phyloP scores from a whole-genome alignment of 2,888 invertebrate species.

The Agrilus cyanescens region DNA sequence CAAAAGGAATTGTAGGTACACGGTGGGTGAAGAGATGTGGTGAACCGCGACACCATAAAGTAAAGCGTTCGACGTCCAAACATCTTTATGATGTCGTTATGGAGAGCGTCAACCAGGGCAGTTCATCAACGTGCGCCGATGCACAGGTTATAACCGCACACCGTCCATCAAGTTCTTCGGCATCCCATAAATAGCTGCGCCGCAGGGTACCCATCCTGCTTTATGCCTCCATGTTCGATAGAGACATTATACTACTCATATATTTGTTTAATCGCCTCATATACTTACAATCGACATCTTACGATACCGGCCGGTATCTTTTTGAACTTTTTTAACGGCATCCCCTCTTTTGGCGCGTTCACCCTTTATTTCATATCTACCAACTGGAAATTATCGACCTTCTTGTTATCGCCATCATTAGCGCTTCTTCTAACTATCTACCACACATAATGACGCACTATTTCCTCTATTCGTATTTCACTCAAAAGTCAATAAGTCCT shows the following conservation, averaged over 20 bases:
- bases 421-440: too few relatives aligned
- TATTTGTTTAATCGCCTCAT: slow-evolving; percentile 22
- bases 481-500: too few relatives aligned
- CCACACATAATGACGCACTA: too few relatives aligned
- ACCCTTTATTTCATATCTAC: slow-evolving; percentile 6
- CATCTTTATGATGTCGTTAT: slow-evolving; percentile 32
- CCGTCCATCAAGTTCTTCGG: slow-evolving; percentile 21
- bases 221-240: slow-evolving; percentile 20
- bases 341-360: slow-evolving; percentile 9
- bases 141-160: slow-evolving; percentile 22
- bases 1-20: background rate
- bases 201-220: slow-evolving; percentile 21
- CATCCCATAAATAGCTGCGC: slow-evolving; percentile 22
- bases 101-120: slow-evolving; percentile 26
- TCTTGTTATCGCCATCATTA: too few relatives aligned
- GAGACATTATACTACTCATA: slow-evolving; percentile 23
- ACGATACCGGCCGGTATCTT: slow-evolving; percentile 13
- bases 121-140: slow-evolving; percentile 27
- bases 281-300: slow-evolving; percentile 19
- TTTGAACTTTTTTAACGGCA: slow-evolving; percentile 7
- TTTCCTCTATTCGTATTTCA: too few relatives aligned
- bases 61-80: slow-evolving; percentile 27
- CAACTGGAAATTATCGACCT: too few relatives aligned
- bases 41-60: slow-evolving; percentile 31
- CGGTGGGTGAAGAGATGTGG: slow-evolving; percentile 16